Evolutionary conservation across 2,888 invertebrate species (phyloP).

Genomic region (Prosopocoilus inquinatus): DNA sequence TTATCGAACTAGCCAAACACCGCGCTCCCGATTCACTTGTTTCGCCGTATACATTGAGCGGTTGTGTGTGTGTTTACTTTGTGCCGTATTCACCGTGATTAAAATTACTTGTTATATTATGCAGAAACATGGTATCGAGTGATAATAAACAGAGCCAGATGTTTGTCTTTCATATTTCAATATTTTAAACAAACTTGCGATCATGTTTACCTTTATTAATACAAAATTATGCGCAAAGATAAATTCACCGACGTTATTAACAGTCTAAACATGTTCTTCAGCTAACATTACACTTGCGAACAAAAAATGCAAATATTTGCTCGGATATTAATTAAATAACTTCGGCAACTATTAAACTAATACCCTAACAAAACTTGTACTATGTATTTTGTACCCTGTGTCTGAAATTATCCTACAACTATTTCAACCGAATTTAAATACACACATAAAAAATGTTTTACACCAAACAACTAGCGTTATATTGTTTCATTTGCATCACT

Average conservation of each 20-base stretch:
- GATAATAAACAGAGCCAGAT: neutral
- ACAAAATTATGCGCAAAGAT: neutral
- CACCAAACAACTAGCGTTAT: too few species aligned
- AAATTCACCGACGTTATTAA: neutral
- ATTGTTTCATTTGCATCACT: too few species aligned
- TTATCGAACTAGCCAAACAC: too few species aligned
- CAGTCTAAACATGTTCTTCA: neutral
- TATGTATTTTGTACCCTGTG: too few species aligned
- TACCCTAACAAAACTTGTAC: too few species aligned
- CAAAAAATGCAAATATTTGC: too few species aligned
- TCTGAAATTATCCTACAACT: too few species aligned
- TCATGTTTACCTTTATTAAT: neutral
- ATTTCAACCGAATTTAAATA: too few species aligned
- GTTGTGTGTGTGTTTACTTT: neutral
- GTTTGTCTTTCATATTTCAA: slow-evolving; percentile 2
- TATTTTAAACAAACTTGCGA: slow-evolving; percentile 1
- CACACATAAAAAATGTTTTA: too few species aligned
- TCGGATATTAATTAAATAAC: too few species aligned
- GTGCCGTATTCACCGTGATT: neutral
- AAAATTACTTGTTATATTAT: neutral
- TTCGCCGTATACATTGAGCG: neutral
- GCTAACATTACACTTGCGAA: too few species aligned
- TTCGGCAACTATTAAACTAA: too few species aligned
- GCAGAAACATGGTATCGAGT: slow-evolving; percentile 2
- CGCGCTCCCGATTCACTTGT: neutral